phyloP scores from a whole-genome alignment of 1,140 invertebrate genomes.

The Drosophila novamexicana region DNA sequence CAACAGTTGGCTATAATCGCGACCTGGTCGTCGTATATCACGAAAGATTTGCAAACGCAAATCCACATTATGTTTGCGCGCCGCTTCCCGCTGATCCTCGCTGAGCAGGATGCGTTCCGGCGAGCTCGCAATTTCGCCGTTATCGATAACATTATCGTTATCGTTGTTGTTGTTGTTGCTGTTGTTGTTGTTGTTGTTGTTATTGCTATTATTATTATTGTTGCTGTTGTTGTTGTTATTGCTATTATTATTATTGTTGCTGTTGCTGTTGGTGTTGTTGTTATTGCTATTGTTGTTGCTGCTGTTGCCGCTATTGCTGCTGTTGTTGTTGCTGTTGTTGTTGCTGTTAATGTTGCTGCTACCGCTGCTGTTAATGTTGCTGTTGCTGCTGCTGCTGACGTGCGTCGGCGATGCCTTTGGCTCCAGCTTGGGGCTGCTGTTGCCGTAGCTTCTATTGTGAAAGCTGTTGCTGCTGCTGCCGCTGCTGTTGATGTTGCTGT shows the following conservation, averaged over 20 bases:
- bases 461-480: constrained; percentile 8
- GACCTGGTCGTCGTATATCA: constrained; percentile 85
- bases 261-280: too few species aligned
- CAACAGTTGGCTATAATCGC: constrained; percentile 89
- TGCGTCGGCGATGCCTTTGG: constrained; percentile 38
- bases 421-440: constrained; percentile 43
- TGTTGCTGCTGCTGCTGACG: constrained; percentile 26
- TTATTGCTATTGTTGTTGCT: too few species aligned
- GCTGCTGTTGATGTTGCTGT: constrained; percentile 11
- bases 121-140: constrained; percentile 20
- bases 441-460: constrained; percentile 26
- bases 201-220: too few species aligned
- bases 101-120: constrained; percentile 40
- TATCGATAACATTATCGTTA: too few species aligned
- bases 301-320: constrained; percentile 17
- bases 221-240: too few species aligned
- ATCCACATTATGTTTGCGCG: constrained; percentile 84
- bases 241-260: too few species aligned
- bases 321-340: constrained; percentile 21
- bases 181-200: too few species aligned
- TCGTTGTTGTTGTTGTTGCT: too few species aligned
- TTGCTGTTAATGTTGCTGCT: constrained; percentile 31
- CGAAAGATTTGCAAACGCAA: constrained; percentile 86
- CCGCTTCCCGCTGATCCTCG: constrained; percentile 84
- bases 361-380: constrained; percentile 20